Conservation (phyloP, 2,797 vertebrate genomes). For the Coreius guichenoti region DNA sequence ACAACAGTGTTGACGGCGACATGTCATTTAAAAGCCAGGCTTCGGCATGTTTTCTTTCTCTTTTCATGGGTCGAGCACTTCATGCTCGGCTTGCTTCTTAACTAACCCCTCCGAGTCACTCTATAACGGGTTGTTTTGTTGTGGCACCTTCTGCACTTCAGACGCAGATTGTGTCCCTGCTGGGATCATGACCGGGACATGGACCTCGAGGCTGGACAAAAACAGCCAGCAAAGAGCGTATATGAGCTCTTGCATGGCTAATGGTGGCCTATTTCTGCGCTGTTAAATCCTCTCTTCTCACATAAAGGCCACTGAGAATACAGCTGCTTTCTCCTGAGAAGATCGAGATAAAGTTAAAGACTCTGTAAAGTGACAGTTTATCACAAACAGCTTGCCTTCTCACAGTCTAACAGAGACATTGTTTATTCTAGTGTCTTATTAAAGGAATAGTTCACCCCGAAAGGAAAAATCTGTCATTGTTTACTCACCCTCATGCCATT, state of each 20-base stretch:
- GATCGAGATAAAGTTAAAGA: not conserved
- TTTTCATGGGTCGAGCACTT: constrained; percentile 64
- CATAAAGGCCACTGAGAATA: constrained; percentile 4
- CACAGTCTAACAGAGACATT: constrained; percentile 11
- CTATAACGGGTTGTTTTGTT: constrained; percentile 57
- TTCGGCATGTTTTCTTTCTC: constrained; percentile 40
- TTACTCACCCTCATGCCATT: not conserved
- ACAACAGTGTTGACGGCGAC: not conserved
- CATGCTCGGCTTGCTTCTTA: constrained; percentile 68
- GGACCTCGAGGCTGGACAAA: constrained; percentile 34
- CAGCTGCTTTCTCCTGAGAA: not conserved
- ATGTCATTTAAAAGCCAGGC: constrained; percentile 7
- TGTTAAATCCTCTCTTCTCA: constrained; percentile 18
- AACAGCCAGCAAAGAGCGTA: constrained; percentile 45
- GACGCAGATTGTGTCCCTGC: constrained; percentile 38
- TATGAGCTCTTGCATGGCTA: constrained; percentile 15
- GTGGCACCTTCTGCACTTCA: constrained; percentile 68
- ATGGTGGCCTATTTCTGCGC: constrained; percentile 27
- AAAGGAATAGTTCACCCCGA: constrained; percentile 35
- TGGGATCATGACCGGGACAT: constrained; percentile 59
- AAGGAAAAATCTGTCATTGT: not conserved
- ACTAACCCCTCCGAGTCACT: constrained; percentile 64
- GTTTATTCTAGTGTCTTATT: constrained; percentile 39
- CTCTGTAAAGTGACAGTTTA: not conserved
- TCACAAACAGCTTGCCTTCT: constrained; percentile 23